These are phyloP conservation scores for Micoletzkya japonica DNA, from an alignment of 2,888 invertebrate genomes.

Conservation along the genomic window DNA sequence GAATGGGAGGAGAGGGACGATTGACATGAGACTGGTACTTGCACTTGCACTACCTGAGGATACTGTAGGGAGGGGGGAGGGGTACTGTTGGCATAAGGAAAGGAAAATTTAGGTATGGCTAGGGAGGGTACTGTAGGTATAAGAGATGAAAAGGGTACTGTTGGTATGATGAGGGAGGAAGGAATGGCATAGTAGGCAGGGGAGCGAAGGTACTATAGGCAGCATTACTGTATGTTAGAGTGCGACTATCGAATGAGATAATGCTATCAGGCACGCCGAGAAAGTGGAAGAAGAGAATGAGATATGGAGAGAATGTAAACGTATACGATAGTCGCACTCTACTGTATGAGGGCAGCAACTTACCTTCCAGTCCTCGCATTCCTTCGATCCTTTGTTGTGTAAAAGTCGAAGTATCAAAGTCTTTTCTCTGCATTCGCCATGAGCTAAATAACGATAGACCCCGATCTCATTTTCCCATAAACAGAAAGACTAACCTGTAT, in stretches of 20 bases:
- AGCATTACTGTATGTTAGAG: no score
- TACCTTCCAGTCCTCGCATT: constrained; percentile 24
- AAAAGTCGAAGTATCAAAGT: constrained; percentile 5
- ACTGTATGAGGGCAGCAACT: no score
- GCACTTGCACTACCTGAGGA: not conserved
- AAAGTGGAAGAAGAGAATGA: no score
- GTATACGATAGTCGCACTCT: no score
- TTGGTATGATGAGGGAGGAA: not conserved
- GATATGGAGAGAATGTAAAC: no score
- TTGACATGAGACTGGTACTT: constrained; percentile 19
- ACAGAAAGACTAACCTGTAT: not conserved
- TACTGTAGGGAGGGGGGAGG: not conserved
- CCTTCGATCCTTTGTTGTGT: constrained; percentile 12
- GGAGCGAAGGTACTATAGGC: no score
- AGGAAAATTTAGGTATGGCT: not conserved
- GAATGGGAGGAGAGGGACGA: constrained; percentile 4
- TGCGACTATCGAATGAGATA: no score
- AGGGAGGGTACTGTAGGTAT: no score
- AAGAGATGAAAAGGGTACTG: no score
- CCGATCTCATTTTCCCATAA: not conserved
- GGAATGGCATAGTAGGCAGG: no score
- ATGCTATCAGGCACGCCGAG: no score
- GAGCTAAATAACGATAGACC: not conserved
- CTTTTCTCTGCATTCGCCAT: constrained; percentile 7
- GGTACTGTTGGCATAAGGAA: not conserved